Conservation (phyloP, 2,113 vertebrate genomes). For the Fregetta grallaria region DNA sequence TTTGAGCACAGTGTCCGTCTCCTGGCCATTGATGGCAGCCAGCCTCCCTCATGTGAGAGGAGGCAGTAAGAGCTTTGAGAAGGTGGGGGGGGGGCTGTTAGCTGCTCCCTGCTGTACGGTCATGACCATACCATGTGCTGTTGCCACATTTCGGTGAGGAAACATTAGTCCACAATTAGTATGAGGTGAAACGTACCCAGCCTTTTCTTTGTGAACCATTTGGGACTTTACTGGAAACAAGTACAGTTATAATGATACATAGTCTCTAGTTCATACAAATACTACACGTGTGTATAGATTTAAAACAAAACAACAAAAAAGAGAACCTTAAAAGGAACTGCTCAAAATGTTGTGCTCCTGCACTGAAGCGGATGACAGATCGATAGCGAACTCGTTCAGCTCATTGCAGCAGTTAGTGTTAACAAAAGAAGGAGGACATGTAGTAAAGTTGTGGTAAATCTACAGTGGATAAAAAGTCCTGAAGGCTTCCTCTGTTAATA, state of each 20-base stretch:
- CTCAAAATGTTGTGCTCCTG: neutral
- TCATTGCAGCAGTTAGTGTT: neutral
- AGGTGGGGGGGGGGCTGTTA: neutral
- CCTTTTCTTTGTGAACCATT: neutral
- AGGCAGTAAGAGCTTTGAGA: neutral
- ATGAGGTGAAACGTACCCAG: neutral
- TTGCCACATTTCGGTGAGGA: neutral
- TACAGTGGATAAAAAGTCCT: neutral
- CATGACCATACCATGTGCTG: fast-evolving
- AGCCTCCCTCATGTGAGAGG: neutral
- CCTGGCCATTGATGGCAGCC: neutral
- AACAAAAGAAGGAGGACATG: neutral
- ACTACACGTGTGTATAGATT: neutral
- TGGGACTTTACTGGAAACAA: neutral
- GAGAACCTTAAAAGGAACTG: neutral
- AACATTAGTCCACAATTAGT: neutral
- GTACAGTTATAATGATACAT: neutral
- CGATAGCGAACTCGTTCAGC: neutral
- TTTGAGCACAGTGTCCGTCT: neutral
- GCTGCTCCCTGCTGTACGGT: neutral
- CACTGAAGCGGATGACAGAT: neutral
- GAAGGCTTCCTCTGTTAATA: neutral
- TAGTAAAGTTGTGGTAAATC: neutral
- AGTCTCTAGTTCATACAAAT: neutral
- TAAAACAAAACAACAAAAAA: neutral